phyloP scores from a whole-genome alignment of 2,888 invertebrate genomes.

The Agrotis segetum region DNA sequence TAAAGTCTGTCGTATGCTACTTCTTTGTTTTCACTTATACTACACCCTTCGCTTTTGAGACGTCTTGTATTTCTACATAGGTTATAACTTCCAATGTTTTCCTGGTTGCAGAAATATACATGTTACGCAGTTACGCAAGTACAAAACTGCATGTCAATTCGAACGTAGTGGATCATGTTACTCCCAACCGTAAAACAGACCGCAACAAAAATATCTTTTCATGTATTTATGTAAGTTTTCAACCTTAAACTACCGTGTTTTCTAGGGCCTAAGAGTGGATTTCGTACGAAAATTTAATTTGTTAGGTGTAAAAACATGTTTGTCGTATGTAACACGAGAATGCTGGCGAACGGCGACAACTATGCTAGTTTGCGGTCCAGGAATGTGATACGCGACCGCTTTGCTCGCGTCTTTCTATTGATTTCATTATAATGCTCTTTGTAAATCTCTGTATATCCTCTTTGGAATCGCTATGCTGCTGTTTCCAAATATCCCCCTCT shows the following conservation, averaged over 20 bases:
- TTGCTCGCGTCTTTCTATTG: conserved; percentile 72
- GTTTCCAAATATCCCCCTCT: conserved; percentile 14
- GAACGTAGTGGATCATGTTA: conserved; percentile 70
- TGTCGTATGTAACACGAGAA: conserved; percentile 78
- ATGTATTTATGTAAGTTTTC: conserved; percentile 43
- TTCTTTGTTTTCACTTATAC: conserved; percentile 11
- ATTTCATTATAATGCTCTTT: conserved; percentile 61
- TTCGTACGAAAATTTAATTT: conserved; percentile 65
- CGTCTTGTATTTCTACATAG: conserved; percentile 2
- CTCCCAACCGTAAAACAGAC: conserved; percentile 71
- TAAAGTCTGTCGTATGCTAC: not conserved
- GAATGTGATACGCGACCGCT: conserved; percentile 74
- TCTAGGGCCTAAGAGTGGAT: conserved; percentile 66
- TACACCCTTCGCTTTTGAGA: conserved; percentile 2
- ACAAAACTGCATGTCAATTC: conserved; percentile 67
- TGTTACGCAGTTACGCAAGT: conserved; percentile 55
- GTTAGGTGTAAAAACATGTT: conserved; percentile 67
- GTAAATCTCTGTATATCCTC: conserved; percentile 40
- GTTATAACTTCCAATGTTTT: conserved; percentile 40
- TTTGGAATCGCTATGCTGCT: not conserved
- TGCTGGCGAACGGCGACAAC: conserved; percentile 74
- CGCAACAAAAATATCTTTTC: conserved; percentile 62
- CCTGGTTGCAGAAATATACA: conserved; percentile 48
- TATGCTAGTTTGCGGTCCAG: conserved; percentile 78
- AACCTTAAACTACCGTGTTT: conserved; percentile 59